Percentiles rank a stretch among this genome's conserved stretches.
Conservation (phyloP, 2,888 invertebrate species). For the Cryptus viduatorius region DNA sequence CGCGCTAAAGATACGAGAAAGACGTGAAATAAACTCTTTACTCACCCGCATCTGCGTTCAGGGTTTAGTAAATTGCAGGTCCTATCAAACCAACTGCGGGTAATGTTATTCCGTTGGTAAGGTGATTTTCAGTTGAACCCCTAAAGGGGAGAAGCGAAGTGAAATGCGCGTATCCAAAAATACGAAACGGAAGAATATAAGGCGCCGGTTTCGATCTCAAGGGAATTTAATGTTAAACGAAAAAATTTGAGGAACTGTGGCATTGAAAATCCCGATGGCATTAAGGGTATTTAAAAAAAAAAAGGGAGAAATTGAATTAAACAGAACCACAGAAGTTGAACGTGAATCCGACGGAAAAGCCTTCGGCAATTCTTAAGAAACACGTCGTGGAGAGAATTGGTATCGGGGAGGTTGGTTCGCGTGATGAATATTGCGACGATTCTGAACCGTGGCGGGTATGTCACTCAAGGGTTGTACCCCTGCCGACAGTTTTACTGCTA, state of each 20-base stretch:
- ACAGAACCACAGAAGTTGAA: not conserved
- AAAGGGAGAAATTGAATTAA: not conserved
- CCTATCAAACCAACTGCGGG: conserved; percentile 55
- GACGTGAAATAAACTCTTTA: conserved; percentile 39
- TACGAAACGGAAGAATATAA: conserved; percentile 29
- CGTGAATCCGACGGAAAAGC: conserved; percentile 1
- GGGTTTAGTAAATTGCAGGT: conserved; percentile 56
- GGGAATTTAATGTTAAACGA: too few relatives aligned
- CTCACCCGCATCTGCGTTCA: conserved; percentile 31
- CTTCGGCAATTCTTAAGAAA: not conserved
- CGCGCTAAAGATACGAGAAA: conserved; percentile 56
- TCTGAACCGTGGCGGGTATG: too few relatives aligned
- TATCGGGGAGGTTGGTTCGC: too few relatives aligned
- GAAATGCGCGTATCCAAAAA: conserved; percentile 29
- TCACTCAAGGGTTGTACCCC: too few relatives aligned
- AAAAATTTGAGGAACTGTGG: too few relatives aligned
- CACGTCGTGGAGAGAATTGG: too few relatives aligned
- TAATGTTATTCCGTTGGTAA: conserved; percentile 36
- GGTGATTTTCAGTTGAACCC: conserved; percentile 36
- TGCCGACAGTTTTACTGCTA: not conserved
- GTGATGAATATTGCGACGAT: too few relatives aligned
- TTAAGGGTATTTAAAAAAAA: not conserved
- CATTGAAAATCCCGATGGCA: too few relatives aligned
- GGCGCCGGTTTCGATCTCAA: too few relatives aligned
- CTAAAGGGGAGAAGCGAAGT: conserved; percentile 3